Conservation (phyloP, 2,888 invertebrate species). For the Stenurella melanura region DNA sequence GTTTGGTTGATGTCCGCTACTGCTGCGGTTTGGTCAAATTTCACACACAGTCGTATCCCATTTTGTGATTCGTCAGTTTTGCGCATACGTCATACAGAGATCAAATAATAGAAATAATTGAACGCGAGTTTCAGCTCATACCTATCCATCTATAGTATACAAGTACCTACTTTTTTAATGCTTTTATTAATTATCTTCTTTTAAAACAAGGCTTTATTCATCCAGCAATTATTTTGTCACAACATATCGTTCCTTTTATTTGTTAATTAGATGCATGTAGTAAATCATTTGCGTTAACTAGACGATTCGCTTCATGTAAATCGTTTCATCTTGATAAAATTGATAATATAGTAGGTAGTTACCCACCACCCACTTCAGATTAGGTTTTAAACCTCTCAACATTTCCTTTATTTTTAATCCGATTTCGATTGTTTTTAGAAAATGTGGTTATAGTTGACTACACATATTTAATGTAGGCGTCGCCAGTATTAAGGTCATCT, state of each 20-base stretch:
- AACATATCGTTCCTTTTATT: neutral
- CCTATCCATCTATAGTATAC: constrained; percentile 13
- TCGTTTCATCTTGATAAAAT: too few species aligned
- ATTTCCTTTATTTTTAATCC: too few species aligned
- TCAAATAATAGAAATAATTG: constrained; percentile 55
- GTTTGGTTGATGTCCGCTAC: constrained; percentile 30
- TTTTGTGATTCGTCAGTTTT: constrained; percentile 54
- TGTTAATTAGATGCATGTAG: too few species aligned
- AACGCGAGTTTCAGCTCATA: constrained; percentile 40
- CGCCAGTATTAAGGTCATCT: too few species aligned
- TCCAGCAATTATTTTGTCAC: constrained; percentile 16
- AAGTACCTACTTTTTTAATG: constrained; percentile 27
- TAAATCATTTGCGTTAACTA: too few species aligned
- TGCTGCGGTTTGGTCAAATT: constrained; percentile 57
- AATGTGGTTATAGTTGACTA: too few species aligned
- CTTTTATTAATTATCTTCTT: constrained; percentile 24
- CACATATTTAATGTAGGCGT: too few species aligned
- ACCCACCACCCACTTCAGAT: too few species aligned
- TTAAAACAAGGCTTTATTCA: constrained; percentile 10
- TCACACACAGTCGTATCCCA: constrained; percentile 40
- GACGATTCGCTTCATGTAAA: too few species aligned
- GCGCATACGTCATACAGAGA: constrained; percentile 57
- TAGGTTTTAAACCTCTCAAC: too few species aligned
- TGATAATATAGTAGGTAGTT: too few species aligned
- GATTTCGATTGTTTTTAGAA: too few species aligned